phyloP scores from a whole-genome alignment of 2,113 vertebrate genomes.

The Tyto alba region DNA sequence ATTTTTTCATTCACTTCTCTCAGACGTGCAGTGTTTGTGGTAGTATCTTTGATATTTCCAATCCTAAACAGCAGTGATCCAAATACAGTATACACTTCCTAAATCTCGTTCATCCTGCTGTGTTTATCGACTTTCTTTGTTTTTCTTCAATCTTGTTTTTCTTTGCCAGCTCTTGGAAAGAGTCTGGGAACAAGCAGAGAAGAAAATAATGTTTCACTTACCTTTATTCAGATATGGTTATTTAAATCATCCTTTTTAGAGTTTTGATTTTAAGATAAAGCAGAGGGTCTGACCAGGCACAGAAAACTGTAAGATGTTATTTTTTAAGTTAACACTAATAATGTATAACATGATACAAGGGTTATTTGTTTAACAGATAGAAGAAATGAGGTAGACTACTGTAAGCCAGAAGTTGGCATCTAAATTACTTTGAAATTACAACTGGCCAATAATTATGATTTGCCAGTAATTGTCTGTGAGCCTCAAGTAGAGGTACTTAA shows the following conservation, averaged over 20 bases:
- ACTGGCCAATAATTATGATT: neutral
- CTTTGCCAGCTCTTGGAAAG: neutral
- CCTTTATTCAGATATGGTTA: neutral
- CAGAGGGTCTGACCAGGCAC: neutral
- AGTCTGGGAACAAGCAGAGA: neutral
- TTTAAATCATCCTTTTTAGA: neutral
- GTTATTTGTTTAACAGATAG: neutral
- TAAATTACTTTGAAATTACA: neutral
- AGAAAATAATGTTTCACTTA: neutral
- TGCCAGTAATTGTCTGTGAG: neutral
- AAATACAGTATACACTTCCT: neutral
- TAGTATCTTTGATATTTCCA: neutral
- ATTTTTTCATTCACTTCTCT: neutral
- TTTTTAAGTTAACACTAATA: neutral
- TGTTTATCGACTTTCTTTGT: neutral
- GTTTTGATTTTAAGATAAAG: neutral
- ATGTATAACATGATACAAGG: neutral
- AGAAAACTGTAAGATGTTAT: neutral
- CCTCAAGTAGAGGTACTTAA: neutral
- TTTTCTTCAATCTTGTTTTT: neutral
- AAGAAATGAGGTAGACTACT: neutral
- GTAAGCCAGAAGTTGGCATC: neutral
- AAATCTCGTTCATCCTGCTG: neutral
- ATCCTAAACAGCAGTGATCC: neutral
- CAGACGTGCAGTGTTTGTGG: rapidly evolving